Conservation (phyloP, 2,888 invertebrate species). For the Priocnemis perturbator region DNA sequence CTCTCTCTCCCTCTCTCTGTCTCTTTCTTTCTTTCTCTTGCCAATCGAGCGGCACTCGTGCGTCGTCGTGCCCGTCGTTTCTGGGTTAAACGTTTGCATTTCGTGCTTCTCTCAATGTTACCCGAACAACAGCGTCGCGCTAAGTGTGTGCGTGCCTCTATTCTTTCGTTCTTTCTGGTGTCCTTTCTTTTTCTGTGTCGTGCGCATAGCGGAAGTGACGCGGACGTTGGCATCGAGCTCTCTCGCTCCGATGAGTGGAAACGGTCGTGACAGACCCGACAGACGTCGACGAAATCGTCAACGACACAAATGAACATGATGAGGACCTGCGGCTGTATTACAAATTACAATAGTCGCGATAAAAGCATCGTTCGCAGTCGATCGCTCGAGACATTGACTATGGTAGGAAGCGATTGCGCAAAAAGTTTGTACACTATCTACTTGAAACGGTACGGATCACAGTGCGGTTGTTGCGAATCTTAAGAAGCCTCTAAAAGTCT, state of each 20-base stretch:
- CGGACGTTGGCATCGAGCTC: too few species aligned
- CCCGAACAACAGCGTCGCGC: constrained; percentile 28
- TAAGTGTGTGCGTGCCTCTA: constrained; percentile 26
- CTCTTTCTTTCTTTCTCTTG: constrained; percentile 25
- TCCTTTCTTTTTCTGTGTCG: too few species aligned
- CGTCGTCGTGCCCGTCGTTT: constrained; percentile 65
- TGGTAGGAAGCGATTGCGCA: too few species aligned
- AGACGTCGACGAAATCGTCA: too few species aligned
- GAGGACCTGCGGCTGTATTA: not conserved
- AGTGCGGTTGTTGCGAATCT: too few species aligned
- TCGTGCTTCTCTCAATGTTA: constrained; percentile 34
- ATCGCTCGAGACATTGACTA: constrained; percentile 12
- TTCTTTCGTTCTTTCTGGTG: constrained; percentile 1
- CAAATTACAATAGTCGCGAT: not conserved
- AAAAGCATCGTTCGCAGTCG: constrained; percentile 9
- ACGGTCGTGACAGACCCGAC: too few species aligned
- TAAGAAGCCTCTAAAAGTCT: too few species aligned
- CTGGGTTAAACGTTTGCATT: constrained; percentile 67
- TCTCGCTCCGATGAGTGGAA: not conserved
- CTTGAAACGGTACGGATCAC: too few species aligned
- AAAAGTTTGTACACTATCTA: too few species aligned
- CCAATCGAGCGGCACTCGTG: constrained; percentile 19
- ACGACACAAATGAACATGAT: too few species aligned
- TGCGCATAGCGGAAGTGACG: too few species aligned
- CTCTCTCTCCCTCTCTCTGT: constrained; percentile 32